Evolutionary conservation across 2,888 invertebrate genomes (phyloP), one percentile per base, ranked within the genome.

Genomic region (Drosophila tanythrix): DNA sequence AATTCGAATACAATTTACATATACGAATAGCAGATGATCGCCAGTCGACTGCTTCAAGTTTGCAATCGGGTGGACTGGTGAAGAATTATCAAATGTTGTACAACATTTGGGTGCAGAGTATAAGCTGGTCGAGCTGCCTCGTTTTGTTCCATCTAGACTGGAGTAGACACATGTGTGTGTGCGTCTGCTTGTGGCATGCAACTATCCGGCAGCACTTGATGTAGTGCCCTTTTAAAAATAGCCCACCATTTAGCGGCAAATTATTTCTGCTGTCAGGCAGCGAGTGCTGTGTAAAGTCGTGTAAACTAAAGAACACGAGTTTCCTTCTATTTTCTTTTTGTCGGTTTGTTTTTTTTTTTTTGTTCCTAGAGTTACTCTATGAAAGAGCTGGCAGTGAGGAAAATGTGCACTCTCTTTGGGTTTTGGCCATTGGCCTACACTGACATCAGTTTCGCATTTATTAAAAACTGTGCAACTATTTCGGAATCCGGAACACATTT

Each of bases 191-290:
- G 73, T 65, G 66, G 72, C 79, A 76, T 76, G 76, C 79, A 63
- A 56, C 74, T 74, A 74, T 74, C 79, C 79, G 68, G 79, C 78
- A 48, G 55, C 66, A 76, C 53, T 80, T 77, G 80, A 77, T 77
- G 76, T 60, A 77, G 77, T 77, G 76, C 64, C 81, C 72, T 78
- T 75, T 70, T 76, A 80, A 80, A 78, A 78, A 78, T 78, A 78
- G 78, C 78, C 62, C 72, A 76, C 68, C 78, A 81, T 78, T 78
- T 78, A 78, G 78, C 77, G 81, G 78, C 76, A 78, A 78, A 78
- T 78, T 81, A 78, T 78, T 78, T 80, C 21, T 76, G 72, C 81
- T 78, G 78, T 80, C 77, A 67, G 67, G 36, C 76, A 79, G 72
- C 78, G 80, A 79, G 80, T 79, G 80, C 81, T 71, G 53, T 71